Percentiles rank a stretch among this genome's conserved stretches.
Conservation (phyloP, 2,113 vertebrate species). For the Leptobrachium ailaonicum region DNA sequence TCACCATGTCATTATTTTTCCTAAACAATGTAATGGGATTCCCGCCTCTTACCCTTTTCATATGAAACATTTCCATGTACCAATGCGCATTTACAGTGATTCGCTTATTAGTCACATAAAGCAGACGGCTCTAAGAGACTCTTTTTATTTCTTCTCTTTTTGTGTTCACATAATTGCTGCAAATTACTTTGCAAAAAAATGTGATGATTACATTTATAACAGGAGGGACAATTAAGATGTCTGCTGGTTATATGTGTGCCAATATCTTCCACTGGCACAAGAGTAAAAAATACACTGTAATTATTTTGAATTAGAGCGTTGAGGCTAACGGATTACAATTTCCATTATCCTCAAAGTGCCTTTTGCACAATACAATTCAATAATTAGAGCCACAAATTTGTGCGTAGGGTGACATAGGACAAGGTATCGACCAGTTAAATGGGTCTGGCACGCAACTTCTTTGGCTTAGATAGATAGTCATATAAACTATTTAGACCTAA, state of each 20-base stretch:
- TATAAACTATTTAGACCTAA: too few relatives aligned
- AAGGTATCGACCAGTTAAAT: too few relatives aligned
- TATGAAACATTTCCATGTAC: neutral
- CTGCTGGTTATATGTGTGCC: constrained; percentile 19
- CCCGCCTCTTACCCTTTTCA: neutral
- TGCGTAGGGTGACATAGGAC: too few relatives aligned
- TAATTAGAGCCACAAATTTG: too few relatives aligned
- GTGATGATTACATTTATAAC: constrained; percentile 15
- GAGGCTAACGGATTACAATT: too few relatives aligned
- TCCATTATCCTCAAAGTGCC: too few relatives aligned
- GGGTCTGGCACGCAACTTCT: too few relatives aligned
- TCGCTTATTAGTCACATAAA: neutral
- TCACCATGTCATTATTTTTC: neutral
- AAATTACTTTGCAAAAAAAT: constrained; percentile 20
- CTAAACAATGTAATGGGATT: neutral
- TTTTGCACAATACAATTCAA: too few relatives aligned
- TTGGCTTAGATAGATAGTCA: too few relatives aligned
- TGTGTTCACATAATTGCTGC: constrained; percentile 13
- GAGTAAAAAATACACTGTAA: constrained; percentile 21
- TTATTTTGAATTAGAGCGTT: constrained; percentile 23
- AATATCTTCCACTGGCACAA: constrained; percentile 16
- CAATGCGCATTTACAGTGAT: neutral
- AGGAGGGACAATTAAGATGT: constrained; percentile 21
- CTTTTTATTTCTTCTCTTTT: neutral
- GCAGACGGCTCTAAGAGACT: neutral